A percentile compares a stretch with the other conserved stretches of the same genome.
phyloP scores from a whole-genome alignment of 2,797 vertebrate genomes.

The Cygnus olor region DNA sequence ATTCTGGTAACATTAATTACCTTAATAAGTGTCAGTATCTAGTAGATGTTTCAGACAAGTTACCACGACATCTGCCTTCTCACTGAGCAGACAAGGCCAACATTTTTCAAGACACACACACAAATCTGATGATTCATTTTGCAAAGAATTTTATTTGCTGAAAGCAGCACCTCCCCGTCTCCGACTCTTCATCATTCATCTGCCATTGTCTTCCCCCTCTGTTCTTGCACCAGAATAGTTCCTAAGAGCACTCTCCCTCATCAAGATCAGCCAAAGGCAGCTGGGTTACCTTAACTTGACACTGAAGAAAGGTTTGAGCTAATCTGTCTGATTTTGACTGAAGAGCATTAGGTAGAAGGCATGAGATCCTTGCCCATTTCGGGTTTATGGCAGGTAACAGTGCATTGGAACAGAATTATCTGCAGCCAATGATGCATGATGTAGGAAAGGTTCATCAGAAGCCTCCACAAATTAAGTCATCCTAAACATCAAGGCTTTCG shows the following conservation, averaged over 20 bases:
- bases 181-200: fast-evolving
- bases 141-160: neutral
- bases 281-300: neutral
- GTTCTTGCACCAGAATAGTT: neutral
- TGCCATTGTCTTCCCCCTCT: neutral
- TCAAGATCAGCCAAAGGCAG: neutral
- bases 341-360: neutral
- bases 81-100: neutral
- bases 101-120: neutral
- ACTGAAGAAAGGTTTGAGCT: neutral
- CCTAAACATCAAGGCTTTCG: neutral
- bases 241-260: neutral
- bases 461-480: neutral
- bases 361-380: neutral
- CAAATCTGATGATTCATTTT: neutral
- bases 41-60: neutral
- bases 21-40: neutral
- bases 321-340: neutral
- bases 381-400: neutral
- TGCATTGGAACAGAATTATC: neutral
- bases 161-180: neutral
- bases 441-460: neutral
- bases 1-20: neutral
- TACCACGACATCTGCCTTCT: neutral
- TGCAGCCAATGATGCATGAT: neutral